phyloP scores from a whole-genome alignment of 2,888 invertebrate species.

The Scrobipalpa atriplicella region DNA sequence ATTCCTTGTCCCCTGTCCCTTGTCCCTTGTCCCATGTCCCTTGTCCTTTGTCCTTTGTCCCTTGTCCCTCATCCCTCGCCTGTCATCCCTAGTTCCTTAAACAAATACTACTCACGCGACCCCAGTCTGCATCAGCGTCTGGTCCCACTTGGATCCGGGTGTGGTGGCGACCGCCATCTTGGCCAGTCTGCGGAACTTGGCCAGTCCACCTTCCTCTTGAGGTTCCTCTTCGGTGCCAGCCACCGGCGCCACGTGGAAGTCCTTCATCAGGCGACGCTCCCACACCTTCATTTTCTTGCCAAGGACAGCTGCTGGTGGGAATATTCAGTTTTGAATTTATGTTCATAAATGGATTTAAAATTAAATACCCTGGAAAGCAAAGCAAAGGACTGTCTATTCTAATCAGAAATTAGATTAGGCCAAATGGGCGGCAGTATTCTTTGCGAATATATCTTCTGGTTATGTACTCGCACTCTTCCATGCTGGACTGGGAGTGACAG shows the following conservation, averaged over 20 bases:
- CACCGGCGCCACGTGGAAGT: slow-evolving; percentile 92
- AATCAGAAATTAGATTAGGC: too few species aligned
- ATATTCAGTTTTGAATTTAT: background rate
- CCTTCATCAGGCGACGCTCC: slow-evolving; percentile 94
- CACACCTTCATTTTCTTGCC: slow-evolving; percentile 92
- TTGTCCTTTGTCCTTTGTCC: background rate
- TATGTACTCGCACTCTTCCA: too few species aligned
- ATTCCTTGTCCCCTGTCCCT: background rate
- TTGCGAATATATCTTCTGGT: too few species aligned
- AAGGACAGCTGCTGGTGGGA: slow-evolving; percentile 81
- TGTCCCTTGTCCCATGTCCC: background rate
- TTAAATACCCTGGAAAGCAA: too few species aligned
- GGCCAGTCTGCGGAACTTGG: slow-evolving; percentile 89
- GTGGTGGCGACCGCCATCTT: slow-evolving; percentile 88
- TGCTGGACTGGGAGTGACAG: too few species aligned
- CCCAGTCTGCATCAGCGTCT: slow-evolving; percentile 85
- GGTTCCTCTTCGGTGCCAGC: slow-evolving; percentile 82
- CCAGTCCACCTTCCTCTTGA: slow-evolving; percentile 82
- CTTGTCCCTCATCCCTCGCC: too few species aligned
- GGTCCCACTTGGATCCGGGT: slow-evolving; percentile 88
- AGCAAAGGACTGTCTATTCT: too few species aligned
- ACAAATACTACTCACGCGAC: slow-evolving; percentile 71
- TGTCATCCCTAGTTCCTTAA: background rate
- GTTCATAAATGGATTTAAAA: too few species aligned
- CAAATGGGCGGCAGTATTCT: too few species aligned